Evolutionary conservation across 2,113 vertebrate species (phyloP).

Genomic region (Rhynchopsitta pachyrhyncha): DNA sequence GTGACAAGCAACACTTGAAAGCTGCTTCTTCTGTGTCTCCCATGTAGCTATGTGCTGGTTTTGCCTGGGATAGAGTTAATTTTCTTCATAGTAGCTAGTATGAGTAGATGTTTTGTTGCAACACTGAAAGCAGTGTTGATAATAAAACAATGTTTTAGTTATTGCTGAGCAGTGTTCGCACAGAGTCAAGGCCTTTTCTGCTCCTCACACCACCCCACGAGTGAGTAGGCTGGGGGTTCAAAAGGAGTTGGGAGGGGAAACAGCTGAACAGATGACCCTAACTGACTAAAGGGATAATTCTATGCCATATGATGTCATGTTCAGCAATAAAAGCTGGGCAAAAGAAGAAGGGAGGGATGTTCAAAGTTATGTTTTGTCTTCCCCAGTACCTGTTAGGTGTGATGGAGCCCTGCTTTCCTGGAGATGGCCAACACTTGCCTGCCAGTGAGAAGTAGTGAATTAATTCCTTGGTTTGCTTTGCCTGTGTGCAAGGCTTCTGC

Average conservation of each 20-base stretch:
- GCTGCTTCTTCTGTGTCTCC: neutral
- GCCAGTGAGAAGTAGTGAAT: neutral
- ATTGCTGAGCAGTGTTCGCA: neutral
- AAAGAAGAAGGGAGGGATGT: neutral
- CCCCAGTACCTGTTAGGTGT: neutral
- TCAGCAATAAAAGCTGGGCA: neutral
- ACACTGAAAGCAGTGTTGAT: neutral
- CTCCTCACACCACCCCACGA: neutral
- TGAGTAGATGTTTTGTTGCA: neutral
- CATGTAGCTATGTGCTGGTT: neutral
- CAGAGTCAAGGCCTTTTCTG: neutral
- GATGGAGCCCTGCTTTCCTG: neutral
- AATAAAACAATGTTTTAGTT: neutral
- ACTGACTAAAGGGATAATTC: neutral
- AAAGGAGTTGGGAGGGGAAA: neutral
- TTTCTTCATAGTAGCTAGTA: neutral
- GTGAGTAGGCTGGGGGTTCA: neutral
- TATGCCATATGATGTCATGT: neutral
- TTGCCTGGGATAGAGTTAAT: neutral
- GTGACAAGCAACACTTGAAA: neutral
- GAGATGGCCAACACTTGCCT: neutral
- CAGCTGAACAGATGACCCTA: neutral
- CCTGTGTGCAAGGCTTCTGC: neutral
- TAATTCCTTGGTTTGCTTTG: neutral
- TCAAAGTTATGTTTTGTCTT: neutral